A percentile compares a stretch with the other conserved stretches of the same genome.
Evolutionary conservation across 2,113 vertebrate species (phyloP).

Genomic region (Sarotherodon lohbergeri): DNA sequence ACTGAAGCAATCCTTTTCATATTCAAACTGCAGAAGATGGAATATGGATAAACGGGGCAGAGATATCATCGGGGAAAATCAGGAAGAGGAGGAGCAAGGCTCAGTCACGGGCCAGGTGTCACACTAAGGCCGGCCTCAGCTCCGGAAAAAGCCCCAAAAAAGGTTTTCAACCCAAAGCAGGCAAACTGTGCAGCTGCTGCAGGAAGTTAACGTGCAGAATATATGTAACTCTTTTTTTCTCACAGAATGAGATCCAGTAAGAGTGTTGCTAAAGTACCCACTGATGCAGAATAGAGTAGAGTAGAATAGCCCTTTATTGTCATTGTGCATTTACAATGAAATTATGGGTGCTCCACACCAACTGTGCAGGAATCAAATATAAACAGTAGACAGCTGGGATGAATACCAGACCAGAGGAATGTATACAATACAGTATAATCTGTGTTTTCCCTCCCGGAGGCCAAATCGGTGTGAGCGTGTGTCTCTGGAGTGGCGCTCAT

Average conservation of each 20-base stretch:
- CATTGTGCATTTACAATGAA: not conserved
- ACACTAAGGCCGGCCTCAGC: not conserved
- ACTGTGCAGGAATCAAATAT: not conserved
- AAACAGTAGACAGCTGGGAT: not conserved
- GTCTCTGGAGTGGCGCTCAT: not conserved
- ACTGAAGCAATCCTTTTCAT: not conserved
- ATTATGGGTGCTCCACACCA: not conserved
- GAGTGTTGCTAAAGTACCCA: not conserved
- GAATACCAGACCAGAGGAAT: not conserved
- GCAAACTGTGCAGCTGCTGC: not conserved
- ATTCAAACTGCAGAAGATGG: not conserved
- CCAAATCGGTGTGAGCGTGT: not conserved
- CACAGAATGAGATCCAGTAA: not conserved
- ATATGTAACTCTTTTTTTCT: too few species aligned
- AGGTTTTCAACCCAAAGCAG: not conserved
- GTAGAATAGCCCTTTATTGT: not conserved
- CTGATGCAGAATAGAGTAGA: not conserved
- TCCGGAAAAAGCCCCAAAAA: not conserved
- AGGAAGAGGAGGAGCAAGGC: not conserved
- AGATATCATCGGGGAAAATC: not conserved
- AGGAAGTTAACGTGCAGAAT: not conserved
- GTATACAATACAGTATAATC: not conserved
- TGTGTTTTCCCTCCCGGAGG: not conserved
- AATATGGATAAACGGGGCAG: not conserved
- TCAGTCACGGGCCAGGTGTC: not conserved